These are phyloP conservation scores for Merops nubicus DNA, from an alignment of 2,113 vertebrate genomes.

Conservation along the genomic window DNA sequence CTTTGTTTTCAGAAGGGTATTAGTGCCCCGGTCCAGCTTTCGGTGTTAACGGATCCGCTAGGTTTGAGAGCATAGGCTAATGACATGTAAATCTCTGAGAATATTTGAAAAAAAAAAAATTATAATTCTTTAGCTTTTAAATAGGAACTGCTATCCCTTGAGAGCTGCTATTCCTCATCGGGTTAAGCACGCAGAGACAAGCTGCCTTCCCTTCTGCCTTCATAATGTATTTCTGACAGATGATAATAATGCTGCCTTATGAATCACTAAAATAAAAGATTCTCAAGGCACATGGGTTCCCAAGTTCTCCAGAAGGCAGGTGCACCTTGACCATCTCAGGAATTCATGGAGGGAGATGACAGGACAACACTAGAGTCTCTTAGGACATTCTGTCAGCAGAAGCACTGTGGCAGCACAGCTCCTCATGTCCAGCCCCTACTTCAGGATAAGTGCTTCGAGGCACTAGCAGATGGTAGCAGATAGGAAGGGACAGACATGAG, in stretches of 20 bases:
- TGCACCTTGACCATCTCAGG: background rate
- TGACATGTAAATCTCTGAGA: slow-evolving; percentile 32
- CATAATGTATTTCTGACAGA: slow-evolving; percentile 3
- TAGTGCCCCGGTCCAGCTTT: background rate
- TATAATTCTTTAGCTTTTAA: slow-evolving; percentile 23
- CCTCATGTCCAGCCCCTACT: background rate
- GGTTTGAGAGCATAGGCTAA: slow-evolving; percentile 15
- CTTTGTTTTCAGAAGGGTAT: background rate
- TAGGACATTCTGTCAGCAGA: background rate
- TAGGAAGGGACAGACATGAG: background rate
- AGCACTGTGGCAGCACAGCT: background rate
- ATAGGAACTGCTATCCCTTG: background rate
- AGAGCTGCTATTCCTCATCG: slow-evolving; percentile 3
- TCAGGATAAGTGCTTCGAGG: background rate
- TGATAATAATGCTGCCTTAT: background rate
- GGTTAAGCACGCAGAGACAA: slow-evolving; percentile 17
- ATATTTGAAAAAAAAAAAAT: slow-evolving; percentile 44
- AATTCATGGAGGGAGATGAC: background rate
- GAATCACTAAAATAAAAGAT: slow-evolving; percentile 3
- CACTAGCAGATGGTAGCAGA: background rate
- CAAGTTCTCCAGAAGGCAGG: background rate
- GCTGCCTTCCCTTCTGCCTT: slow-evolving; percentile 18
- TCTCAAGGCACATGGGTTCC: background rate
- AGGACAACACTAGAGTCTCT: background rate
- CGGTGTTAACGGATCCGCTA: background rate